Conservation (phyloP, 2,113 vertebrate species). For the Hippocampus comes region DNA sequence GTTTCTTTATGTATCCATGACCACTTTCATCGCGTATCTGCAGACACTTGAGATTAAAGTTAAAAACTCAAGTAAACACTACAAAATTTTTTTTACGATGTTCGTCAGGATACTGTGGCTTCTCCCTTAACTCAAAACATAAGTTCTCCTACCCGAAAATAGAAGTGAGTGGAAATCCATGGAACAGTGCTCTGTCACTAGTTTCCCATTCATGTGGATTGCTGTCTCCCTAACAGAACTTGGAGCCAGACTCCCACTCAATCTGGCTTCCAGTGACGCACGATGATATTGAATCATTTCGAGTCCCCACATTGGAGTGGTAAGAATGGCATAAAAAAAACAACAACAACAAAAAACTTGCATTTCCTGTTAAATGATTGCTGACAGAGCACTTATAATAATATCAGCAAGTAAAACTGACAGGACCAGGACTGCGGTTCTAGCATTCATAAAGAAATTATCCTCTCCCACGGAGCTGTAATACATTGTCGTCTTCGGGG, state of each 20-base stretch:
- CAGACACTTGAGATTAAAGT: constrained; percentile 1
- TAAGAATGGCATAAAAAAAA: constrained; percentile 38
- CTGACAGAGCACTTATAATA: constrained; percentile 57
- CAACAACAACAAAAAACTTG: constrained; percentile 37
- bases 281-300: constrained; percentile 56
- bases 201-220: constrained; percentile 48
- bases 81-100: constrained; percentile 58
- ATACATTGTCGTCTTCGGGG: constrained; percentile 47
- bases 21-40: constrained; percentile 2
- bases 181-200: constrained; percentile 27
- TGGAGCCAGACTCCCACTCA: constrained; percentile 71
- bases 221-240: constrained; percentile 62
- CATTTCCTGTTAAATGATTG: constrained; percentile 56
- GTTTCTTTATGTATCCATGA: neutral
- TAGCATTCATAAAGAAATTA: constrained; percentile 63
- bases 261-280: constrained; percentile 63
- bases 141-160: constrained; percentile 56
- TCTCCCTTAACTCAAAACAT: constrained; percentile 68
- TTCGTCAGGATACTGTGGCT: constrained; percentile 70
- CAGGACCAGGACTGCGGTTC: constrained; percentile 48
- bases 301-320: constrained; percentile 68
- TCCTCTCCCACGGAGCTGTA: constrained; percentile 47
- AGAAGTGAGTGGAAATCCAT: constrained; percentile 62
- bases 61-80: constrained; percentile 39
- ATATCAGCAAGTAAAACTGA: constrained; percentile 60